Conservation (phyloP, 2,888 invertebrate genomes). For the Pristionchus maxplancki region DNA sequence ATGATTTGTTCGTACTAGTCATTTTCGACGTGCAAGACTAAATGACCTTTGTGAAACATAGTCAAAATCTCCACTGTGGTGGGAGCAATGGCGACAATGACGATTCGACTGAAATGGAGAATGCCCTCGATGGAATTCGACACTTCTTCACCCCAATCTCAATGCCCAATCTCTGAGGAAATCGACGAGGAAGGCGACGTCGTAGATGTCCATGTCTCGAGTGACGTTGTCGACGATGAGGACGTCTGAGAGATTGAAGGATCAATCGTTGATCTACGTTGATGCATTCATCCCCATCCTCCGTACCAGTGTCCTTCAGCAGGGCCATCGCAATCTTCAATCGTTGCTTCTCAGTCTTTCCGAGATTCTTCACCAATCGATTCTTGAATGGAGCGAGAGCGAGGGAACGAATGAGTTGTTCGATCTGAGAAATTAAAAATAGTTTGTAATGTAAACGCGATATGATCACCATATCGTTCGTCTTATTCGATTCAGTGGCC, state of each 20-base stretch:
- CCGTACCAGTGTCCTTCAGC: constrained; percentile 82
- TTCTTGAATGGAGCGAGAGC: constrained; percentile 92
- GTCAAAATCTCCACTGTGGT: constrained; percentile 95
- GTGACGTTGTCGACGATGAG: constrained; percentile 91
- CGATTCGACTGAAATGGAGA: constrained; percentile 83
- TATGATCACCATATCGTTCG: constrained; percentile 55
- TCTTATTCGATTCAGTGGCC: constrained; percentile 61
- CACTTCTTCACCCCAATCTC: constrained; percentile 39
- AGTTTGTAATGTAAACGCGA: background rate
- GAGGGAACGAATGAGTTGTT: constrained; percentile 91
- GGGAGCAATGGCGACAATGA: constrained; percentile 92
- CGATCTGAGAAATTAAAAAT: constrained; percentile 85
- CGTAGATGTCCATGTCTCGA: constrained; percentile 93
- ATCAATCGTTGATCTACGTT: too few species aligned
- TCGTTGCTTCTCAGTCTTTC: constrained; percentile 90
- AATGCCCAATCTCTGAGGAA: constrained; percentile 92
- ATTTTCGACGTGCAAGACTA: background rate
- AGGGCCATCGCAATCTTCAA: constrained; percentile 92
- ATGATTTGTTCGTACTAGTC: background rate
- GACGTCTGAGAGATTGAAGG: constrained; percentile 85
- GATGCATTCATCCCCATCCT: too few species aligned
- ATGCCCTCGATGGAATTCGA: background rate
- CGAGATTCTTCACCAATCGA: constrained; percentile 89
- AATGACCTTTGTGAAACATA: constrained; percentile 86
- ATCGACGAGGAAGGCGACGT: constrained; percentile 94